phyloP scores from a whole-genome alignment of 2,113 vertebrate species.

The Seriola quinqueradiata region DNA sequence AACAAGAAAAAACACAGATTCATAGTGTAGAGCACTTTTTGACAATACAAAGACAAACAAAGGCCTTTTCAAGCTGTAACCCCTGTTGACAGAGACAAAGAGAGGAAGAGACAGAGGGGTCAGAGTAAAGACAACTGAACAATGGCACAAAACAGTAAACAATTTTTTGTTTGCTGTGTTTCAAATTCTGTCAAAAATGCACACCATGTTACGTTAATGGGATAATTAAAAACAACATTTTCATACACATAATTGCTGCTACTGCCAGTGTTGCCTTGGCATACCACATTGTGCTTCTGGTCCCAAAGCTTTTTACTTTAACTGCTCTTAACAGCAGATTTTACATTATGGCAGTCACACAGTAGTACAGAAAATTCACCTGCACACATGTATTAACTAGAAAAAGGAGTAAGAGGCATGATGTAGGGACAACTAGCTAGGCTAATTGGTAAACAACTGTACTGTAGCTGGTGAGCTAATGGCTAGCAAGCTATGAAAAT shows the following conservation, averaged over 20 bases:
- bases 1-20: not conserved
- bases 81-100: constrained; percentile 6
- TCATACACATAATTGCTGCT: not conserved
- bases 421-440: not conserved
- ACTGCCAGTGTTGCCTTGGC: not conserved
- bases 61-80: constrained; percentile 38
- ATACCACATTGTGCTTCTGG: not conserved
- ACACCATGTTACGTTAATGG: not conserved
- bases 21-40: constrained; percentile 9
- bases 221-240: no score
- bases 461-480: not conserved
- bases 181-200: not conserved
- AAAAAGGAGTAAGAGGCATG: not conserved
- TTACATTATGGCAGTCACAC: no score
- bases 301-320: no score
- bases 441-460: not conserved
- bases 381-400: not conserved
- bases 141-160: constrained; percentile 1
- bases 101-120: constrained; percentile 17
- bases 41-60: constrained; percentile 40
- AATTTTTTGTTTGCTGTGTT: not conserved
- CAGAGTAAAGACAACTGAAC: constrained; percentile 7
- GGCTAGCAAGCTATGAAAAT: not conserved
- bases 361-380: not conserved
- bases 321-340: no score